Evolutionary conservation across 2,888 invertebrate species (phyloP).

Genomic region (Cephus pulcher): DNA sequence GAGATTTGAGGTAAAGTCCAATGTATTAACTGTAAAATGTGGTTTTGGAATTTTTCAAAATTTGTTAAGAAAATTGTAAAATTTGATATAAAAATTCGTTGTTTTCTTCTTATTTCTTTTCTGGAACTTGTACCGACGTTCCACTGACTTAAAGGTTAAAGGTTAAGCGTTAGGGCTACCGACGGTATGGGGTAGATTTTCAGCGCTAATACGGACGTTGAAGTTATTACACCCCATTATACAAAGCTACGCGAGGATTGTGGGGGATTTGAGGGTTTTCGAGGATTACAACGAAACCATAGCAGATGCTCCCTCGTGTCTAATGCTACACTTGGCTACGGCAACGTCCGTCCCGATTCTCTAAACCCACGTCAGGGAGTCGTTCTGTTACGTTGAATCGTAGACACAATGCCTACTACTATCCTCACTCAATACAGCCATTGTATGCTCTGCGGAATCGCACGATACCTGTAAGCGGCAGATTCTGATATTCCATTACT

Average conservation of each 20-base stretch:
- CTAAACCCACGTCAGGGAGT: conserved; percentile 31
- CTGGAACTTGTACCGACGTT: background rate
- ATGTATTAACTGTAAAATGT: background rate
- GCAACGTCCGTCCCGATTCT: conserved; percentile 32
- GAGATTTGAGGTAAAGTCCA: no score
- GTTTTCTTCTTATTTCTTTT: background rate
- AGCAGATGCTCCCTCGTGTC: conserved; percentile 53
- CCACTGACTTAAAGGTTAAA: conserved; percentile 1
- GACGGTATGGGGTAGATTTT: conserved; percentile 2
- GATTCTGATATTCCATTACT: conserved; percentile 57
- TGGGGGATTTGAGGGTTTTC: conserved; percentile 51
- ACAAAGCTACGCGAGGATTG: conserved; percentile 40
- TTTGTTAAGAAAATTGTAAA: background rate
- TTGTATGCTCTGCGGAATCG: conserved; percentile 46
- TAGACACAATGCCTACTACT: conserved; percentile 59
- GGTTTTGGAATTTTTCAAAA: no score
- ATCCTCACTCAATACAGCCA: conserved; percentile 43
- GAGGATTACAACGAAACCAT: conserved; percentile 51
- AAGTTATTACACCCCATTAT: conserved; percentile 51
- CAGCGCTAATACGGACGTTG: conserved; percentile 44
- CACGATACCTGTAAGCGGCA: conserved; percentile 57
- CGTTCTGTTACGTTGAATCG: conserved; percentile 46
- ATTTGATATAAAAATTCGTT: background rate
- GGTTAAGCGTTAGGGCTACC: conserved; percentile 32
- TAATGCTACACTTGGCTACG: conserved; percentile 14